Percentiles rank a stretch among this genome's conserved stretches.
These are phyloP conservation scores for Mythimna lalbum DNA, from an alignment of 2,888 invertebrate species.

Conservation along the genomic window DNA sequence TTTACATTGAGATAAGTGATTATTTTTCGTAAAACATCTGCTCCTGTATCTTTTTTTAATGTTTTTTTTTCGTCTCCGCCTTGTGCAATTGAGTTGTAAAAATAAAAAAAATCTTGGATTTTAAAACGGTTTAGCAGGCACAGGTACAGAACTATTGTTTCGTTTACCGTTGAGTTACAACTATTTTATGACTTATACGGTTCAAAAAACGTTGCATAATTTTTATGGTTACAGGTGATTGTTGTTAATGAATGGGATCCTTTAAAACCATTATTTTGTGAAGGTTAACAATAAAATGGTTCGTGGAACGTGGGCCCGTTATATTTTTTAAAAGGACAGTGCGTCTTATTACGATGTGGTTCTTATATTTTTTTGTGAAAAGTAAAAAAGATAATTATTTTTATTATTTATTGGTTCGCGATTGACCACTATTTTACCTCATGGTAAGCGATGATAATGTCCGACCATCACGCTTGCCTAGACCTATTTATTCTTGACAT, in stretches of 20 bases:
- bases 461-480: too few species aligned
- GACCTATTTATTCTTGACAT: too few species aligned
- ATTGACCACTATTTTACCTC: too few species aligned
- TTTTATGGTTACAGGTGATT: constrained; percentile 77
- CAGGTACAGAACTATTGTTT: constrained; percentile 81
- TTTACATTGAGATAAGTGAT: constrained; percentile 47
- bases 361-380: constrained; percentile 8
- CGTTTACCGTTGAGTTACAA: constrained; percentile 73
- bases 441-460: too few species aligned
- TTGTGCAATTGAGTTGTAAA: constrained; percentile 48
- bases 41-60: constrained; percentile 12
- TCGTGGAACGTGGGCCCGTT: constrained; percentile 56
- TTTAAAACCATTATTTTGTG: constrained; percentile 65
- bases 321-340: constrained; percentile 30
- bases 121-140: constrained; percentile 75
- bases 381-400: too few species aligned
- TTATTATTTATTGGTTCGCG: too few species aligned
- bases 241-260: constrained; percentile 71
- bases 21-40: constrained; percentile 53
- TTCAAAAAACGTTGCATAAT: constrained; percentile 79
- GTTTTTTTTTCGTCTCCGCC: constrained; percentile 7
- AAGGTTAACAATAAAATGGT: constrained; percentile 62
- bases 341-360: neutral
- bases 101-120: constrained; percentile 47
- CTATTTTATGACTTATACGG: constrained; percentile 80